A percentile compares a stretch with the other conserved stretches of the same genome.
Conservation (phyloP, 1,140 invertebrate species). For the Phortica variegata region DNA sequence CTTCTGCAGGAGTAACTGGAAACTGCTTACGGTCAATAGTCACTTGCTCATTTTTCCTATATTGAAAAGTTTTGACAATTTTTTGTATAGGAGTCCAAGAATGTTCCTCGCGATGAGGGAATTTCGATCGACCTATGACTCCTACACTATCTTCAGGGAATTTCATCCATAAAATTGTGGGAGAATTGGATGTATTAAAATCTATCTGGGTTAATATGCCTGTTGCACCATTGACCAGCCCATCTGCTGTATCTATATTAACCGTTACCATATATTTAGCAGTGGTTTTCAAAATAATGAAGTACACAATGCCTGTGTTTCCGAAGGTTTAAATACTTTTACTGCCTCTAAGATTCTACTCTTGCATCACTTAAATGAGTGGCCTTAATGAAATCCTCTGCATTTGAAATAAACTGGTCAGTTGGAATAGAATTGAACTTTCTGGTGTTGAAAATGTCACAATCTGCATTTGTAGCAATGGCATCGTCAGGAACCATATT, state of each 20-base stretch:
- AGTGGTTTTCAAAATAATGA: not conserved
- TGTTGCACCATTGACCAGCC: not conserved
- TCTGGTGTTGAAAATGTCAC: not conserved
- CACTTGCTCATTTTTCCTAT: not conserved
- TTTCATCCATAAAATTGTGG: not conserved
- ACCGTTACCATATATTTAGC: not conserved
- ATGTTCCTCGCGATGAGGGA: not conserved
- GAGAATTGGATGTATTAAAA: not conserved
- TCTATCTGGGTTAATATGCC: not conserved
- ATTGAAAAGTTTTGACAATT: not conserved
- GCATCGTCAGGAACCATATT: no score
- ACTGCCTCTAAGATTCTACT: not conserved
- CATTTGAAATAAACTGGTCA: not conserved
- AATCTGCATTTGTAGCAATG: not conserved
- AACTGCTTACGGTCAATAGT: constrained; percentile 6
- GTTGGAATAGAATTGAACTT: not conserved
- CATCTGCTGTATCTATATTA: no score
- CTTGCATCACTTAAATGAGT: not conserved
- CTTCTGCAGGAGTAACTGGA: constrained; percentile 7
- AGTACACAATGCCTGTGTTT: not conserved
- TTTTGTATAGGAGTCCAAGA: not conserved
- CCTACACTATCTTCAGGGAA: not conserved
- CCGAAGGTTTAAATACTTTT: not conserved
- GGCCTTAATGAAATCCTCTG: not conserved
- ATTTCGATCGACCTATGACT: not conserved